Percentiles rank a stretch among this genome's conserved stretches.
phyloP scores from a whole-genome alignment of 2,888 invertebrate genomes.

The Nomada ruficornis region DNA sequence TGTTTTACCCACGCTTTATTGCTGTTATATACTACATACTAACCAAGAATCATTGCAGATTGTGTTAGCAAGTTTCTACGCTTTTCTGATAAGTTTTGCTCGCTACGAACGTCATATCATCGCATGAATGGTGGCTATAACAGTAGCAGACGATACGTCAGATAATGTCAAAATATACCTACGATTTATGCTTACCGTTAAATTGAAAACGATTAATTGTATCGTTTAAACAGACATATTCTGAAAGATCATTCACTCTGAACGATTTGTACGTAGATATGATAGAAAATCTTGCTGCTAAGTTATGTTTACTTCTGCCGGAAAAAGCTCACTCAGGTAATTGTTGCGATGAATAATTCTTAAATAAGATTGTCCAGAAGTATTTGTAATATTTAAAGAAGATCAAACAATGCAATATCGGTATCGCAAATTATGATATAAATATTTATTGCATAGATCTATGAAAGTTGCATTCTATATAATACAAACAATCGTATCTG shows the following conservation, averaged over 20 bases:
- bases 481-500: background rate
- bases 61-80: too few relatives aligned
- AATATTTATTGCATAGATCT: background rate
- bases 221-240: background rate
- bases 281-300: slow-evolving; percentile 82
- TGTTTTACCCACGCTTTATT: too few relatives aligned
- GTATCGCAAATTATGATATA: background rate
- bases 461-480: background rate
- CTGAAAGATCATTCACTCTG: background rate
- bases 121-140: slow-evolving; percentile 18
- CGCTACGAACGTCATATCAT: background rate
- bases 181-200: background rate
- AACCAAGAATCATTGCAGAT: too few relatives aligned
- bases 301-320: slow-evolving; percentile 79
- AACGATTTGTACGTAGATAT: slow-evolving; percentile 66
- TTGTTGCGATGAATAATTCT: background rate
- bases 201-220: background rate
- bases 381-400: background rate
- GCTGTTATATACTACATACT: too few relatives aligned
- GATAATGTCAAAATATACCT: slow-evolving; percentile 37
- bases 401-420: background rate
- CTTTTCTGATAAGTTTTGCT: too few relatives aligned
- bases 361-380: background rate
- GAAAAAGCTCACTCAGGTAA: slow-evolving; percentile 78
- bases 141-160: slow-evolving; percentile 52